Percentiles rank a stretch among this genome's conserved stretches.
phyloP scores from a whole-genome alignment of 2,888 invertebrate genomes.

The Cheilosia urbana region DNA sequence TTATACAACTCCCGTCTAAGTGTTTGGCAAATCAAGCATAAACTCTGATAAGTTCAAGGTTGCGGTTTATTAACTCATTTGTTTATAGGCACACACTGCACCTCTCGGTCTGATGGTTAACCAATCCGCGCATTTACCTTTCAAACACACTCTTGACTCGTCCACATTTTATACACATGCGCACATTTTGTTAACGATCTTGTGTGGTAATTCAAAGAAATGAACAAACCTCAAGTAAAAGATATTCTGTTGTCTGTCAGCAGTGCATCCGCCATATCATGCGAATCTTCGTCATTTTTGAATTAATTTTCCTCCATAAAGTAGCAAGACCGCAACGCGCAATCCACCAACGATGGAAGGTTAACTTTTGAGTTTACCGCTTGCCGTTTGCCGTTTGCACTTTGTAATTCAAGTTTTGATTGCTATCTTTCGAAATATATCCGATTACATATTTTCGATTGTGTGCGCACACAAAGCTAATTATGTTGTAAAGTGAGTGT shows the following conservation, averaged over 20 bases:
- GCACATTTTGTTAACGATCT: conserved; percentile 4
- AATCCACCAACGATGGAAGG: conserved; percentile 10
- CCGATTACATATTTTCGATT: conserved; percentile 2
- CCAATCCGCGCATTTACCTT: neutral
- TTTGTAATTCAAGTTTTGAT: conserved; percentile 14
- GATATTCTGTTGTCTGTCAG: conserved; percentile 22
- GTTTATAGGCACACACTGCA: neutral
- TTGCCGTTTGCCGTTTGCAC: conserved; percentile 31
- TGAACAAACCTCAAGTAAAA: neutral
- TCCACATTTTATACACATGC: neutral
- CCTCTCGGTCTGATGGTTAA: neutral
- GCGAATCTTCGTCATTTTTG: conserved; percentile 22
- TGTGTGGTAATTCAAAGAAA: conserved; percentile 8
- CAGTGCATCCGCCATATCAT: conserved; percentile 42
- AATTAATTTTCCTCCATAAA: conserved; percentile 16
- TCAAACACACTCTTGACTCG: neutral
- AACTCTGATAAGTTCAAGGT: conserved; percentile 14
- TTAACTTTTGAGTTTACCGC: conserved; percentile 12
- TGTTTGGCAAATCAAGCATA: neutral
- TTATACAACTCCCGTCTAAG: neutral
- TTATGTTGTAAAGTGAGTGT: conserved; percentile 12
- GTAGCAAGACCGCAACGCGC: neutral
- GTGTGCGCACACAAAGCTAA: conserved; percentile 15
- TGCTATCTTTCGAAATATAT: conserved; percentile 36
- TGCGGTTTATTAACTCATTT: neutral